Evolutionary conservation across 2,888 invertebrate genomes (phyloP).

Genomic region (Lutraria lutraria): DNA sequence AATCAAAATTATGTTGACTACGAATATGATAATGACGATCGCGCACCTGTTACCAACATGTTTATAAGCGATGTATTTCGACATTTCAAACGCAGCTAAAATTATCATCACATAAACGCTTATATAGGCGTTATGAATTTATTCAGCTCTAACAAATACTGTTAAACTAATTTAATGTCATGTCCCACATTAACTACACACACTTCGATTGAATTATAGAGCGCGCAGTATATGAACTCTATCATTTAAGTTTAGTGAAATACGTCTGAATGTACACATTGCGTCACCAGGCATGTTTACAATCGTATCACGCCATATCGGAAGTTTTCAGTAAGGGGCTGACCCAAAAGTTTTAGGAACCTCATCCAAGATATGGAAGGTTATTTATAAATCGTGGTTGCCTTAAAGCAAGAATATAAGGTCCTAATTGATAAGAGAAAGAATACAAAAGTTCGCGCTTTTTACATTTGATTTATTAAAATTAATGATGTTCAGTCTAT

Average conservation of each 20-base stretch:
- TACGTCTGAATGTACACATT: constrained; percentile 9
- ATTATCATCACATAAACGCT: background rate
- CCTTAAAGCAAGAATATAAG: background rate
- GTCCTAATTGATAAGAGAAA: background rate
- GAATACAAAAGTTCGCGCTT: no score
- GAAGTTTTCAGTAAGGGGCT: background rate
- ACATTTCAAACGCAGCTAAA: background rate
- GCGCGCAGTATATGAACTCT: background rate
- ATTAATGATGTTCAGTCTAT: no score
- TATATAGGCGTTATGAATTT: background rate
- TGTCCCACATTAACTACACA: background rate
- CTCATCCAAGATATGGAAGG: background rate
- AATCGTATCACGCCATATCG: constrained; percentile 16
- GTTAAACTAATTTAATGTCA: background rate
- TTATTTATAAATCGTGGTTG: background rate
- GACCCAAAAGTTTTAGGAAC: background rate
- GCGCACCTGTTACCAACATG: no score
- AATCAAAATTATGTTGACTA: no score
- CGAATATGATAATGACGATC: no score
- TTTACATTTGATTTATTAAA: no score
- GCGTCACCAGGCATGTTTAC: constrained; percentile 28
- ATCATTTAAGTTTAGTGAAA: background rate
- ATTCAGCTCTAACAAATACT: constrained; percentile 9
- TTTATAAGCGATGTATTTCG: background rate
- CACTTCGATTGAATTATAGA: constrained; percentile 4